These are phyloP conservation scores for Theristus sp. DNA, from an alignment of 2,888 invertebrate species.

Conservation along the genomic window DNA sequence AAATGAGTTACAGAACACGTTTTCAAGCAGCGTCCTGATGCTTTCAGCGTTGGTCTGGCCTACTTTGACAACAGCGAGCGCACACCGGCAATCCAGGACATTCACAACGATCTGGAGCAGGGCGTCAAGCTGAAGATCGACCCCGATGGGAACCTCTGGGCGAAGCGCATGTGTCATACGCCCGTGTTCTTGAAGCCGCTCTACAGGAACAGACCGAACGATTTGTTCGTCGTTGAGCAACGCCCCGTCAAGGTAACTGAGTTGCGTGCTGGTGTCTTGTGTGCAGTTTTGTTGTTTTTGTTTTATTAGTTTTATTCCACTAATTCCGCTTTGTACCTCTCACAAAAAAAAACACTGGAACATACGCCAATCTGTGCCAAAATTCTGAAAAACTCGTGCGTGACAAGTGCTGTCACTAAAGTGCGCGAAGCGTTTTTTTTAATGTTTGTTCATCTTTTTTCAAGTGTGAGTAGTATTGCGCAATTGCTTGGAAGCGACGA, in stretches of 20 bases:
- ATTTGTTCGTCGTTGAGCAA: constrained; percentile 8
- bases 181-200: constrained; percentile 11
- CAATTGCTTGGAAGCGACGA: too few species aligned
- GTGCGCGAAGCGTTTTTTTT: too few species aligned
- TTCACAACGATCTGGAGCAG: background rate
- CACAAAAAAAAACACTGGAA: too few species aligned
- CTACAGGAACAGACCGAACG: constrained; percentile 6
- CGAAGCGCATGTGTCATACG: constrained; percentile 10
- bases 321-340: too few species aligned
- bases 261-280: background rate
- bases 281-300: background rate
- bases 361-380: too few species aligned
- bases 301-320: too few species aligned
- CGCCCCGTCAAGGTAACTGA: constrained; percentile 7
- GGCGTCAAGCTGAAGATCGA: constrained; percentile 12
- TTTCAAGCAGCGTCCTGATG: too few species aligned
- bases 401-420: too few species aligned
- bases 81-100: background rate
- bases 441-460: too few species aligned
- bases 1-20: too few species aligned
- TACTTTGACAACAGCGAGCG: constrained; percentile 5
- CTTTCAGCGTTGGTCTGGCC: constrained; percentile 8
- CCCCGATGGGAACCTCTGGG: constrained; percentile 13
- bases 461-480: too few species aligned
- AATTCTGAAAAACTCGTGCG: too few species aligned